Conservation (phyloP, 2,113 vertebrate species). For the Nestor notabilis region DNA sequence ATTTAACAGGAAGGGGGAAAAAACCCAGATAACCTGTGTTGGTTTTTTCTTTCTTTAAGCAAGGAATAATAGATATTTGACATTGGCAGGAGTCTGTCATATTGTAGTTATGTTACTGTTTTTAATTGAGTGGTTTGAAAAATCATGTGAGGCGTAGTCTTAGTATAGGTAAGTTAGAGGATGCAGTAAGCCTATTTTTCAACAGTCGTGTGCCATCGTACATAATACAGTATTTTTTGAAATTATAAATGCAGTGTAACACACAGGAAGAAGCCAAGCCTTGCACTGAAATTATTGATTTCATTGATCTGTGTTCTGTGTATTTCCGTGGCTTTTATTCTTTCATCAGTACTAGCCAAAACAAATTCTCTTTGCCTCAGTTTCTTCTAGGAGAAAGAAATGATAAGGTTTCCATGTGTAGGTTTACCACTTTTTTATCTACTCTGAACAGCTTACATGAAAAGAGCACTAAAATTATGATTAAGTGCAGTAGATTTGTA, state of each 20-base stretch:
- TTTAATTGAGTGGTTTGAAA: background rate
- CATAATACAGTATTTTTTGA: accelerated
- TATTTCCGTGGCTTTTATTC: background rate
- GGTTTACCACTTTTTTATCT: background rate
- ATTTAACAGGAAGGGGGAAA: background rate
- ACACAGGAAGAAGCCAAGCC: background rate
- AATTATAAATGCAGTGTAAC: background rate
- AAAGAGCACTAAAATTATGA: conserved; percentile 12
- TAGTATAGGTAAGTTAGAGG: background rate
- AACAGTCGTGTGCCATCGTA: background rate
- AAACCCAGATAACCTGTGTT: background rate
- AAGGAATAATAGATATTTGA: background rate
- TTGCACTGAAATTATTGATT: background rate
- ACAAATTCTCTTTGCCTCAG: background rate
- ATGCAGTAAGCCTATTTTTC: background rate
- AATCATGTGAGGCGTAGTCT: background rate
- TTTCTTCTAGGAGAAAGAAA: background rate
- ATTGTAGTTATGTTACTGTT: background rate
- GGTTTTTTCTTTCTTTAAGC: background rate
- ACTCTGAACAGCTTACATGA: background rate
- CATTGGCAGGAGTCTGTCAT: background rate
- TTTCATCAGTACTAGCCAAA: background rate
- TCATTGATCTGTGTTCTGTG: background rate
- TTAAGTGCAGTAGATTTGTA: conserved; percentile 13
- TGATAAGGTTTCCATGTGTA: background rate